phyloP scores from a whole-genome alignment of 1,140 invertebrate species.

The Melipona quadrifasciata region DNA sequence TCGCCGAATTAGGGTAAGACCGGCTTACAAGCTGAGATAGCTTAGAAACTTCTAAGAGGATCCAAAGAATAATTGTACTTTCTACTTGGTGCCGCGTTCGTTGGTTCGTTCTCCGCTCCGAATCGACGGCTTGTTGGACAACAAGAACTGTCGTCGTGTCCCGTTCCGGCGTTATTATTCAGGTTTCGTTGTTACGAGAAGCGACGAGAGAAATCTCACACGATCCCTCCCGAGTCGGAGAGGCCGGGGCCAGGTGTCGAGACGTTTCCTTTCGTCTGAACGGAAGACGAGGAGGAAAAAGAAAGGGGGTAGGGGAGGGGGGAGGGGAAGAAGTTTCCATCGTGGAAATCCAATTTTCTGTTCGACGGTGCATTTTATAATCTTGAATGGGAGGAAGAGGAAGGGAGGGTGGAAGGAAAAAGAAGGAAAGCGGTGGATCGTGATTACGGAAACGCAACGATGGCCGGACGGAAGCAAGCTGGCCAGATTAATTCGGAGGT shows the following conservation, averaged over 20 bases:
- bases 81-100: conserved; percentile 11
- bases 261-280: background rate
- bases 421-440: background rate
- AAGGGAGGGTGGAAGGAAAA: too few relatives aligned
- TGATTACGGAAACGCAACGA: conserved; percentile 52
- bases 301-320: background rate
- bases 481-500: conserved; percentile 50
- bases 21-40: conserved; percentile 45
- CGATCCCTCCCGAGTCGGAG: background rate
- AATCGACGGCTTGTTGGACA: background rate
- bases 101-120: background rate
- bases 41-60: conserved; percentile 57
- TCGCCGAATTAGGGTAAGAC: conserved; percentile 41
- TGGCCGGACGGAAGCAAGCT: conserved; percentile 28
- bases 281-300: too few relatives aligned
- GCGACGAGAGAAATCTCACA: background rate
- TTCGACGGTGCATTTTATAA: conserved; percentile 56
- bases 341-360: conserved; percentile 47
- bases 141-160: background rate
- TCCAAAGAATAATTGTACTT: conserved; percentile 51
- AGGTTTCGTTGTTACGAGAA: background rate
- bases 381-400: conserved; percentile 12
- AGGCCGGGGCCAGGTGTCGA: too few relatives aligned
- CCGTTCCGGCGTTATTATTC: background rate
- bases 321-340: conserved; percentile 14